Base-by-base conservation (phyloP, 2,888 invertebrate genomes). In the Lasioglossum morio region DNA sequence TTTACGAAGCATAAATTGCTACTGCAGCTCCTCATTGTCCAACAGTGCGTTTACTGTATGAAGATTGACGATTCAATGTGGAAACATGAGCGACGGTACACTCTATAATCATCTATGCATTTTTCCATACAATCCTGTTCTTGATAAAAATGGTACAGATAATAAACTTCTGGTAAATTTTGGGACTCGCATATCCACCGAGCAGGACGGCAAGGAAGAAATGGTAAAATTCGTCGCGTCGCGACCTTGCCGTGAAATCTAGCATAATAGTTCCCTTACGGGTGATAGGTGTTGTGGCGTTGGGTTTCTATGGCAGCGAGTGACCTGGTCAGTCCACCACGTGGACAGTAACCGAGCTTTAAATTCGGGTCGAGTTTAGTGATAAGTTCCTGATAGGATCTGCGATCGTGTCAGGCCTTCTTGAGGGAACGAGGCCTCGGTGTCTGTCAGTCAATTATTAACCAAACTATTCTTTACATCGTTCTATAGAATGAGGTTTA, bases 321-420 rank as follows among this genome's bases (percentile, higher is more conserved):
- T 95, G 95, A 95, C 95, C 95, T 94, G 95, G 94, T 95, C 95
- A 95, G 91, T 93, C 87, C 85, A 92, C 92, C 95, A 95, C 94
- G 94, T 95, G 95, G 95, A 94, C 94, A 93, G 89, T 90, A 85
- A 88, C 86, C 83, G 89, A 85, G 87, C 85, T 89, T 87, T 82
- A 89, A 89, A 90, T 91, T 91, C 87, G 90, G 91, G 88, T 89
- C 90, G 88, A 75, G 80, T 87, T 82, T 76, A 72, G 84, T 84
- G 82, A 82, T 85, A 80, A 82, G 83, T 81, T 46, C 72, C 79
- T 72, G 86, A 90, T 85, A 74, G 84, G 79, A 90, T 87, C 85
- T 80, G 73, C 69, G 80, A 79, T 88, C 77, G 81, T 83, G 83
- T 78, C 72, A 60, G 77, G 66, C 60, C 77, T 84, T 78, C 81